Evolutionary conservation across 2,888 invertebrate species (phyloP), one percentile per base, ranked within the genome.

Genomic region (Pandemis corylana): DNA sequence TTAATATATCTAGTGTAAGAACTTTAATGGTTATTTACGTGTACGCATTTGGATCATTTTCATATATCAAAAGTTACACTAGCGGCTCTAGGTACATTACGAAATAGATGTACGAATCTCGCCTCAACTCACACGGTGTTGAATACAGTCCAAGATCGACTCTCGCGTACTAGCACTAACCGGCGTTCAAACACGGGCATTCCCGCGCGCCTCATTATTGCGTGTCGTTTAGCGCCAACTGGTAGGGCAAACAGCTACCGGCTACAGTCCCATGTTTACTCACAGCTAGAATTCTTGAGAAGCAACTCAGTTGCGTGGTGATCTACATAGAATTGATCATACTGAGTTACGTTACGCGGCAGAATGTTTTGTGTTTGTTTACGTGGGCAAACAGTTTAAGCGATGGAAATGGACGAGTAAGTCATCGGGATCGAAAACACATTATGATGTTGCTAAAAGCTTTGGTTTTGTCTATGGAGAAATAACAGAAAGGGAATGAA

Each of bases 211-310:
- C 88, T 91, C 90, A 90, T 93, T 92, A 93, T 91, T 86, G 87
- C 90, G 82, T 90, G 93, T 93, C 93, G 90, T 93, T 92, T 89
- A 86, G 85, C 88, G 90, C 87, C 85, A 93, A 93, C 85, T 83
- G 87, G 80, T 85, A 85, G 78, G 65, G 77, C 84, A 89, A 88
- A 88, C 85, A 79, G 80, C 81, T 82, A 81, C 82, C 79, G 81
- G 78, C 75, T 71, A 70, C 68, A 68, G 42, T 41, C 6, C 72
- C 53, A 61, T 75, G 71, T 71, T 75, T 75, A 41, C 56, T 49
- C 46, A 44, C 46, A 0, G 53, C 46, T 67, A 70, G 73, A 70
- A 76, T 74, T 68, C 68, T 68, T 67, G 46, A 65, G 59, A 62
- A 68, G 63, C 20, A 42, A 67, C 61, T 53, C 46, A 46, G 46